Evolutionary conservation across 2,888 invertebrate genomes (phyloP), one percentile per base, ranked within the genome.

Genomic region (Catotricha subobsoleta): DNA sequence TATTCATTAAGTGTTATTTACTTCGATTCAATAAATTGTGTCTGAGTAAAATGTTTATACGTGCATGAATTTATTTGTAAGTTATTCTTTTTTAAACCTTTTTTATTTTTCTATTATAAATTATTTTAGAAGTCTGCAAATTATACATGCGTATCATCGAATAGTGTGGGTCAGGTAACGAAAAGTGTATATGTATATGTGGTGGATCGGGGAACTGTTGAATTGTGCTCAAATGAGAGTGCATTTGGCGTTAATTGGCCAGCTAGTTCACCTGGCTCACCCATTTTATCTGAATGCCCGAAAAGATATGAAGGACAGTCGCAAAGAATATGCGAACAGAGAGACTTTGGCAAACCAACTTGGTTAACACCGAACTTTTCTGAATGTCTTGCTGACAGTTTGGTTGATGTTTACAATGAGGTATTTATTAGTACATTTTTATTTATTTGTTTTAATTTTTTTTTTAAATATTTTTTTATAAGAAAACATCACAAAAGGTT

Each of bases 281-380:
- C 74, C 43, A 77, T 78, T 9, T 54, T 80, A 52, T 51, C 74
- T 52, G 68, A 69, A 43, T 76, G 76, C 51, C 76, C 76, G 1
- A 60, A 61, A 3, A 70, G 71, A 2, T 68, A 68, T 43, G 66
- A 58, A 37, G 69, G 70, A 0, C 58, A 60, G 27, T 67, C 68
- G 5, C 56, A 59, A 2, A 59, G 77, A 35, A 62, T 68, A 25
- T 78, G 78, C 51, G 65, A 67, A 30, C 67, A 76, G 50, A 65
- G 65, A 27, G 72, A 73, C 50, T 64, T 69, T 13, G 72, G 71
- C 27, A 74, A 71, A 18, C 76, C 80, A 1, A 72, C 72, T 46
- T 86, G 86, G 86, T 69, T 72, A 49, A 59, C 68, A 34, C 79
- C 84, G 1, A 80, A 84, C 56, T 84, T 81, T 54, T 79, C 81